Base-by-base conservation (phyloP, 2,888 invertebrate species). In the Acheta domesticus region DNA sequence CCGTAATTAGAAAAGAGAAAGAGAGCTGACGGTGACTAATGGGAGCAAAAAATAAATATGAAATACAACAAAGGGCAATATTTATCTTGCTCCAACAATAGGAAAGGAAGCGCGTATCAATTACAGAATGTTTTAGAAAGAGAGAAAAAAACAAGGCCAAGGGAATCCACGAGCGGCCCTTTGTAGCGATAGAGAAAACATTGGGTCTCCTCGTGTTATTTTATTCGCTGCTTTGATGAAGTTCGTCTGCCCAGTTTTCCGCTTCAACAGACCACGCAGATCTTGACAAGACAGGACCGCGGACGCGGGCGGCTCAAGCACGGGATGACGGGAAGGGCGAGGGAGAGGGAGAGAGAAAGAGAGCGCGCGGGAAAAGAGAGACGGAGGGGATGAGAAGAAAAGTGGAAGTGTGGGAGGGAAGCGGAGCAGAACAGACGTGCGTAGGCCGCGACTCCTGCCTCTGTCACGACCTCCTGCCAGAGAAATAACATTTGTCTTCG, bases 61-160 rank as follows among this genome's bases (percentile, higher is more conserved):
- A 62, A 62, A 62, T 62, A n/a, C 62, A 62, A n/a, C 62, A 62
- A 62, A 62, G 62, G n/a, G 62, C 62, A 62, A 62, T n/a, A 62
- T 62, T 62, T 62, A 62, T 62, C n/a, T 62, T 62, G 16, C n/a
- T 62, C 62, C 62, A 62, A 62, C 36, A 62, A 62, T 62, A 62
- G n/a, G 11, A 62, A 62, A 62, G n/a, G 62, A 62, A 62, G 16
- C n/a, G 16, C n/a, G 62, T 62, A 62, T 62, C 62, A 62, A 62
- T 62, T 62, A 62, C 62, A 14, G 16, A 62, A 62, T 62, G 62
- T 62, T 62, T 36, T 62, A 62, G 62, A 62, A 62, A n/a, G 62
- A 62, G n/a, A 14, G 62, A 19, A 62, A 62, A 62, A 62, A 62
- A 14, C 14, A 62, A 62, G 62, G n/a, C 62, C n/a, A n/a, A 62